Percentiles rank a stretch among this genome's conserved stretches.
Conservation (phyloP, 2,797 vertebrate genomes). For the Sebastes nivosus region DNA sequence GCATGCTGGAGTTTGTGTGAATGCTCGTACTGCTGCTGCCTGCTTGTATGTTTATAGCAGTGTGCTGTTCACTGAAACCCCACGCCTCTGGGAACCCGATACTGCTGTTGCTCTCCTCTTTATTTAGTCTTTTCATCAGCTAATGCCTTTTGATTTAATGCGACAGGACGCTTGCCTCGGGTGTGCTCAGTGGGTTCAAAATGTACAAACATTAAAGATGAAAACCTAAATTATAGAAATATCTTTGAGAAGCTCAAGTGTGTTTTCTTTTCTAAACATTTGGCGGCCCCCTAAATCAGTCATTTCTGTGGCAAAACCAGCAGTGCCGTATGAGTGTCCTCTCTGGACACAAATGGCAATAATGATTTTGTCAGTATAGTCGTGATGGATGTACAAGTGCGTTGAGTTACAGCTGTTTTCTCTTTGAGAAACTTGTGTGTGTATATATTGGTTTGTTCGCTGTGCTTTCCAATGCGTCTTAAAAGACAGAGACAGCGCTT, state of each 20-base stretch:
- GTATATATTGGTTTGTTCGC: conserved; percentile 25
- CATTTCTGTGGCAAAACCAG: not conserved
- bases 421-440: conserved; percentile 31
- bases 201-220: conserved; percentile 16
- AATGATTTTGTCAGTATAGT: conserved; percentile 49
- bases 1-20: conserved; percentile 74
- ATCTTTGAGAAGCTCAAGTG: not conserved
- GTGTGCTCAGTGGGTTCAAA: conserved; percentile 24
- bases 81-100: conserved; percentile 8
- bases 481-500: conserved; percentile 38
- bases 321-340: conserved; percentile 5
- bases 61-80: conserved; percentile 34
- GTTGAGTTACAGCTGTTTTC: conserved; percentile 28
- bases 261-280: not conserved
- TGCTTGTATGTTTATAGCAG: conserved; percentile 52
- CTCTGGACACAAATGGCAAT: conserved; percentile 59
- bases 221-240: conserved; percentile 10
- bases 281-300: not conserved
- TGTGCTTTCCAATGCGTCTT: conserved; percentile 48
- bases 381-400: conserved; percentile 6
- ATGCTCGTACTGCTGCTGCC: conserved; percentile 36
- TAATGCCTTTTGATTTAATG: conserved; percentile 41
- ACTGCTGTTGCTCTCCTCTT: conserved; percentile 25
- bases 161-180: conserved; percentile 12
- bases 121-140: conserved; percentile 43